Conservation (phyloP, 1,140 invertebrate genomes). For the Procambarus virginalis region DNA sequence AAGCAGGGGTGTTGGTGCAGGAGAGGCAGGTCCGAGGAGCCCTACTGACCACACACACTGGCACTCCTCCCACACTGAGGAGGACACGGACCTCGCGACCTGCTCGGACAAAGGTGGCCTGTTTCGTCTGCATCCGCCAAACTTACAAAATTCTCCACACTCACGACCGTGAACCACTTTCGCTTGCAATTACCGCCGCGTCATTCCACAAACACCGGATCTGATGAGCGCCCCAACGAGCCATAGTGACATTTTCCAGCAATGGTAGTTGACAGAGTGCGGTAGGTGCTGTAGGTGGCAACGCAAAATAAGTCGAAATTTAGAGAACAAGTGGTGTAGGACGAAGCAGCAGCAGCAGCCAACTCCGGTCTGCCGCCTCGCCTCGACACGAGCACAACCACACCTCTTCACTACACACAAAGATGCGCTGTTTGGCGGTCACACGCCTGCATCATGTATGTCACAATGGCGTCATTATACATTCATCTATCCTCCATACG, state of each 20-base stretch:
- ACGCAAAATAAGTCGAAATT: not conserved
- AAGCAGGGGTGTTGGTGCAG: not conserved
- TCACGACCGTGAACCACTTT: not conserved
- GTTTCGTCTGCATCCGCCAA: not conserved
- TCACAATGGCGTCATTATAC: not conserved
- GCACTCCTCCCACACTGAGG: constrained; percentile 1
- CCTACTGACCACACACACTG: constrained; percentile 12
- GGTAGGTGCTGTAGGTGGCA: not conserved
- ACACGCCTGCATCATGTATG: not conserved
- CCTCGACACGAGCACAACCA: not conserved
- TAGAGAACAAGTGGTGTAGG: not conserved
- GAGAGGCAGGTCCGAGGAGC: not conserved
- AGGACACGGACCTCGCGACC: not conserved
- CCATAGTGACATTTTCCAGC: not conserved
- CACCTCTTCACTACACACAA: not conserved
- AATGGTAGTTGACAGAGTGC: not conserved
- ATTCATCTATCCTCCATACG: not conserved
- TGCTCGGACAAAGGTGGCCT: constrained; percentile 29
- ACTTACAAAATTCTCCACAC: constrained; percentile 13
- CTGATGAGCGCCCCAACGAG: not conserved
- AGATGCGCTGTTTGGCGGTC: not conserved
- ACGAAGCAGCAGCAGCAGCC: not conserved
- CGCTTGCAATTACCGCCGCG: not conserved
- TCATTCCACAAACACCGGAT: not conserved
- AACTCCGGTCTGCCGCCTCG: not conserved